Evolutionary conservation across 1,140 invertebrate genomes (phyloP).

Genomic region (Stegodyphus mimosarum): DNA sequence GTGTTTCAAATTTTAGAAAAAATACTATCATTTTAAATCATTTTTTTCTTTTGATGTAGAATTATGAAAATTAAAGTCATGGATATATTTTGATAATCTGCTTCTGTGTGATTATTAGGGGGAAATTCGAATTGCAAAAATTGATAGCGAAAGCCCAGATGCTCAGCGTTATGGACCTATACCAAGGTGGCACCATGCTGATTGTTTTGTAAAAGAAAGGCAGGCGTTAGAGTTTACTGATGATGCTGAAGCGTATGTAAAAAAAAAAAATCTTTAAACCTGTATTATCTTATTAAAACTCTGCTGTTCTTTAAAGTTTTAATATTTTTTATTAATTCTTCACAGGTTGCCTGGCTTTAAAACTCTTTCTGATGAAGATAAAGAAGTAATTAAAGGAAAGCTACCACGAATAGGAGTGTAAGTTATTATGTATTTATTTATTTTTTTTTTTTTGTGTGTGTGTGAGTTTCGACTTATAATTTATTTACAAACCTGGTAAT

Average conservation of each 20-base stretch:
- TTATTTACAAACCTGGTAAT: no score
- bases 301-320: neutral
- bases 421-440: no score
- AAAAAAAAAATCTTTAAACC: neutral
- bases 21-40: no score
- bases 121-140: slow-evolving; percentile 85
- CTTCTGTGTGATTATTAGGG: slow-evolving; percentile 70
- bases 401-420: slow-evolving; percentile 68
- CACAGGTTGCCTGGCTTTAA: slow-evolving; percentile 79
- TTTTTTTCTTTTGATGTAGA: slow-evolving; percentile 3
- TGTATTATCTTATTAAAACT: neutral
- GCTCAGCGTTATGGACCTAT: slow-evolving; percentile 80
- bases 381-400: slow-evolving; percentile 76
- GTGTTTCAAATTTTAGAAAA: neutral
- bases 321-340: neutral
- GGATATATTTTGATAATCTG: neutral
- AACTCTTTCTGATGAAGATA: slow-evolving; percentile 79
- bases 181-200: slow-evolving; percentile 87
- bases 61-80: slow-evolving; percentile 4
- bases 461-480: neutral
- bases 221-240: slow-evolving; percentile 81
- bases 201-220: slow-evolving; percentile 88
- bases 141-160: slow-evolving; percentile 85
- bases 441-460: neutral
- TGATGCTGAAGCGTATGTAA: slow-evolving; percentile 71